Base-by-base conservation (phyloP, 2,797 vertebrate genomes). In the Propithecus perrieri region DNA sequence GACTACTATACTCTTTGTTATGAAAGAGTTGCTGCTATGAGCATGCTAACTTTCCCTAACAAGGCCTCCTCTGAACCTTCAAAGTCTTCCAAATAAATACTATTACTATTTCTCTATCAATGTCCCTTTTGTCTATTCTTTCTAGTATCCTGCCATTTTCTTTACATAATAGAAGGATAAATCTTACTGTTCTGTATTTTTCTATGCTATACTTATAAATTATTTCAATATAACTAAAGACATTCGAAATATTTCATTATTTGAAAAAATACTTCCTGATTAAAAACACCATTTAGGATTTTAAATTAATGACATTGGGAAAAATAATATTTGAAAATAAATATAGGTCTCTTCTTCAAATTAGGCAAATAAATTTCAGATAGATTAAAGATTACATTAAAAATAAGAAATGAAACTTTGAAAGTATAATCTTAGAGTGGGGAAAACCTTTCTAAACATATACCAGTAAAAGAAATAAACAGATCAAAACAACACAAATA, bases 251-350 rank as follows among this genome's bases (percentile, higher is more conserved):
- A 93, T 81, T 95, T 92, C 43, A 83, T 78, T 87, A 83, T 80
- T 89, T 80, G 15, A 93, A 96, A 95, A 88, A 53, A 72, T 72
- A 91, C 1, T 79, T 95, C 92, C 41, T 90, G 4, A 87, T 85
- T 12, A 72, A 81, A 97, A 83, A 63, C 61, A 35, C 4, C 9
- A 59, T 18, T 86, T 94, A 59, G 26, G 13, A 67, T 85, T 95
- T 90, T 95, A 89, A 78, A 79, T 90, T 43, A 92, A 94, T 92
- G 46, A 20, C 75, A 33, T 12, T 88, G 33, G 48, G 61, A 84
- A 96, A 96, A 94, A 76, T 33, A 91, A 93, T 79, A 83, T 46
- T 46, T 96, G 50, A 95, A 96, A 92, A 94, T 79, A 86, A 94
- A 79, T 85, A 61, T 33, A 94, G 18, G 74, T 71, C 35, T 26